These are phyloP conservation scores for Acromyrmex heyeri DNA, from an alignment of 1,140 invertebrate genomes.

Conservation along the genomic window DNA sequence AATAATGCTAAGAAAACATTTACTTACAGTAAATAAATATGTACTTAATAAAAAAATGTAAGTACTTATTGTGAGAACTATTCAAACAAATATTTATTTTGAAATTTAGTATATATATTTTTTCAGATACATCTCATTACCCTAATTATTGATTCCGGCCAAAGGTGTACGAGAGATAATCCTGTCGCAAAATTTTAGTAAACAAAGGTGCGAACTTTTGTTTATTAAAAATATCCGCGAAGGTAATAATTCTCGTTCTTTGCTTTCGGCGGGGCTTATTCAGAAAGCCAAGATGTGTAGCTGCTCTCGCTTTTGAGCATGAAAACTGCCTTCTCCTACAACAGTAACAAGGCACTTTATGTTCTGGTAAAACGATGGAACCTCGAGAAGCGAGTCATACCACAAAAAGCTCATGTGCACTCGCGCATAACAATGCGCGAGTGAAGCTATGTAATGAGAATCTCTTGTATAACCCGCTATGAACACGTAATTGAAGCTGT, in stretches of 20 bases:
- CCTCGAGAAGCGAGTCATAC: constrained; percentile 12
- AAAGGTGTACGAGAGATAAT: background rate
- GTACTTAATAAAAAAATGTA: too few species aligned
- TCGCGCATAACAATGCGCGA: background rate
- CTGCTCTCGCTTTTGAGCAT: background rate
- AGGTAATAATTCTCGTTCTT: background rate
- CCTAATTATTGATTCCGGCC: background rate
- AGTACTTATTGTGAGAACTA: too few species aligned
- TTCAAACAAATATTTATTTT: too few species aligned
- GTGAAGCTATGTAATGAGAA: background rate
- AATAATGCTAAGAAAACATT: too few species aligned
- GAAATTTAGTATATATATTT: too few species aligned
- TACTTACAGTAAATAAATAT: too few species aligned
- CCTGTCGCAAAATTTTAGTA: background rate
- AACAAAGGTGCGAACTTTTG: background rate
- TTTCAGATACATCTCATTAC: background rate
- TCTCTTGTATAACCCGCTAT: background rate
- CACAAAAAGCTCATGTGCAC: background rate
- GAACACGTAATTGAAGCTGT: background rate
- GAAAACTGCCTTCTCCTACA: background rate
- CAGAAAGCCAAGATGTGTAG: background rate
- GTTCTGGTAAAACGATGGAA: constrained; percentile 6
- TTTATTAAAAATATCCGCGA: background rate
- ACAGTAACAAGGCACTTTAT: constrained; percentile 14
- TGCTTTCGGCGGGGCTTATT: background rate